A percentile compares a stretch with the other conserved stretches of the same genome.
These are phyloP conservation scores for Sorex maritimensis DNA, from an alignment of 2,797 vertebrate species.

Conservation along the genomic window DNA sequence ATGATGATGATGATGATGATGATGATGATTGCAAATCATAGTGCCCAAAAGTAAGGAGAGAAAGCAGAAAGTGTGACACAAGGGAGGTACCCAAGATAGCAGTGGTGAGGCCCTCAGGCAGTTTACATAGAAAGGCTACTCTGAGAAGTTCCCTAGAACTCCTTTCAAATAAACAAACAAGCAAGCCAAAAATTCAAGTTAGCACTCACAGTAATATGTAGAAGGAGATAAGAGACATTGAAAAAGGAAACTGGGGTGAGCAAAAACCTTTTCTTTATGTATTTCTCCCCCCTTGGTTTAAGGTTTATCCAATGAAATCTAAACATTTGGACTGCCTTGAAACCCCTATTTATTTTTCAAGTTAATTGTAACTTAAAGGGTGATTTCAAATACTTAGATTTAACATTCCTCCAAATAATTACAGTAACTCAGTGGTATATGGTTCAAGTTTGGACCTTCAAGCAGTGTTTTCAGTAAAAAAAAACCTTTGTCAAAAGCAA, in stretches of 20 bases:
- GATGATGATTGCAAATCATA: too few species aligned
- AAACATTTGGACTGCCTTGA: constrained; percentile 2
- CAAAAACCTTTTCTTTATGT: neutral
- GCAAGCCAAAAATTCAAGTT: neutral
- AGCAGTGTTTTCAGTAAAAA: constrained; percentile 70
- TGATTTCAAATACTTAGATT: constrained; percentile 69
- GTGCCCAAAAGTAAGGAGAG: too few species aligned
- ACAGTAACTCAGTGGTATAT: constrained; percentile 62
- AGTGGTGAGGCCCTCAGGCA: neutral
- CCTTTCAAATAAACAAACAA: neutral
- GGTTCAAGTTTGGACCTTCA: constrained; percentile 70
- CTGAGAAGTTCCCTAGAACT: neutral
- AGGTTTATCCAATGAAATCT: constrained; percentile 9
- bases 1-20: too few species aligned
- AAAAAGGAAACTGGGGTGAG: neutral
- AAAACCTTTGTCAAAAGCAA: constrained; percentile 62
- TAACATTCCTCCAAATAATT: constrained; percentile 65
- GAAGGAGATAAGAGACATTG: neutral
- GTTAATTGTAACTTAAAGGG: constrained; percentile 58
- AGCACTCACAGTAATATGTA: neutral
- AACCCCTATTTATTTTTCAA: constrained; percentile 63
- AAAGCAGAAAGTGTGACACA: neutral
- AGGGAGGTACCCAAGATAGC: too few species aligned
- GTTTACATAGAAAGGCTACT: neutral
- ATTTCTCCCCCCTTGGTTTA: neutral